These are phyloP conservation scores for Callorhinus ursinus DNA, from an alignment of 2,113 vertebrate genomes.

Conservation along the genomic window DNA sequence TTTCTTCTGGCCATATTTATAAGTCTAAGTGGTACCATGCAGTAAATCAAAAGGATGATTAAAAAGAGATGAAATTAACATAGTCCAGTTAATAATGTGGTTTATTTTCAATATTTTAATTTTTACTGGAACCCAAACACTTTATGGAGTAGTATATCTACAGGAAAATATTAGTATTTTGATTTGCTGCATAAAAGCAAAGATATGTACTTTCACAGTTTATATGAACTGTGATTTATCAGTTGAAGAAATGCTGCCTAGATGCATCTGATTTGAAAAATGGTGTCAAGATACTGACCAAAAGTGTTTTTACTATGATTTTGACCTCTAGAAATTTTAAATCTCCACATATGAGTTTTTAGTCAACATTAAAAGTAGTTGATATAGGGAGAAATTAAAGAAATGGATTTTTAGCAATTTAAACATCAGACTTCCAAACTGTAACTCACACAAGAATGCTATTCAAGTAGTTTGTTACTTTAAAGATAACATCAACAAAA, in stretches of 20 bases:
- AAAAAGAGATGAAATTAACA: slow-evolving; percentile 1
- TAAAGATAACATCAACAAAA: slow-evolving; percentile 29
- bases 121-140: background rate
- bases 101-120: slow-evolving; percentile 24
- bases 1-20: background rate
- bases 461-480: slow-evolving; percentile 27
- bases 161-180: slow-evolving; percentile 9
- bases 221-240: background rate
- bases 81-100: background rate
- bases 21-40: background rate
- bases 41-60: background rate
- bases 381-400: background rate
- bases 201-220: background rate
- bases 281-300: background rate
- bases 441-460: background rate
- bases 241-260: background rate
- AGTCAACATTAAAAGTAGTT: background rate
- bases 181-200: background rate
- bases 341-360: background rate
- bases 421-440: background rate
- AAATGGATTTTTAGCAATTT: background rate
- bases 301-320: background rate
- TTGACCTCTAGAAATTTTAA: background rate
- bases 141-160: background rate
- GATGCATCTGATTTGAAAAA: slow-evolving; percentile 14